phyloP scores from a whole-genome alignment of 1,140 invertebrate genomes.

The Hermatobates lingyangjiaoensis region DNA sequence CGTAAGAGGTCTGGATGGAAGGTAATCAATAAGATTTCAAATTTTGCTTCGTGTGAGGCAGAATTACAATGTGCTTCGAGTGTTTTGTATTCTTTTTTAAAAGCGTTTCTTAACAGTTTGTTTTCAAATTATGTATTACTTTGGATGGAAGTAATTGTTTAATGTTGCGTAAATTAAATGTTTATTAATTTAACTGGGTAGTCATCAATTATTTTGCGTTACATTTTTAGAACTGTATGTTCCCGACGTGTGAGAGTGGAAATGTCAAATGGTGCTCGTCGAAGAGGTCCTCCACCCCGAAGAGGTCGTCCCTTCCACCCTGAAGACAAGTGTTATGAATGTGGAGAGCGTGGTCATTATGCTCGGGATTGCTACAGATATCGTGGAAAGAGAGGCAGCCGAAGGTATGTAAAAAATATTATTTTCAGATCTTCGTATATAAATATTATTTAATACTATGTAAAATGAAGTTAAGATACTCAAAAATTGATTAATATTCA shows the following conservation, averaged over 20 bases:
- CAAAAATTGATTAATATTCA: conserved; percentile 8
- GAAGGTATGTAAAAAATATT: conserved; percentile 30
- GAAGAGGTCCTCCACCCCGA: conserved; percentile 31
- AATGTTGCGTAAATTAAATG: too few species aligned
- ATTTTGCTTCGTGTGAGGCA: neutral
- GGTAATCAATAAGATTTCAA: conserved; percentile 24
- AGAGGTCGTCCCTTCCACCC: conserved; percentile 48
- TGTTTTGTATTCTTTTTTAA: too few species aligned
- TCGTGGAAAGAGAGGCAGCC: conserved; percentile 27
- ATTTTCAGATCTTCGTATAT: conserved; percentile 14
- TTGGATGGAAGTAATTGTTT: too few species aligned
- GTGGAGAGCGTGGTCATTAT: conserved; percentile 78
- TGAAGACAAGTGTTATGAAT: conserved; percentile 79
- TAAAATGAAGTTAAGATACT: neutral
- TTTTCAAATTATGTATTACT: too few species aligned
- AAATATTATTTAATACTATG: conserved; percentile 1
- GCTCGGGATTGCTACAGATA: conserved; percentile 66
- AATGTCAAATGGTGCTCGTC: conserved; percentile 63
- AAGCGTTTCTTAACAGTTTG: too few species aligned
- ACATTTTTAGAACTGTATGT: conserved; percentile 47
- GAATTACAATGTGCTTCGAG: too few species aligned
- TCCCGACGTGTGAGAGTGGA: conserved; percentile 80
- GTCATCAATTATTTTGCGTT: too few species aligned
- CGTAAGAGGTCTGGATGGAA: conserved; percentile 50
- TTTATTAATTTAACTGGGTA: too few species aligned